Conservation (phyloP, 2,797 vertebrate genomes). For the Hozukius guyotensis region DNA sequence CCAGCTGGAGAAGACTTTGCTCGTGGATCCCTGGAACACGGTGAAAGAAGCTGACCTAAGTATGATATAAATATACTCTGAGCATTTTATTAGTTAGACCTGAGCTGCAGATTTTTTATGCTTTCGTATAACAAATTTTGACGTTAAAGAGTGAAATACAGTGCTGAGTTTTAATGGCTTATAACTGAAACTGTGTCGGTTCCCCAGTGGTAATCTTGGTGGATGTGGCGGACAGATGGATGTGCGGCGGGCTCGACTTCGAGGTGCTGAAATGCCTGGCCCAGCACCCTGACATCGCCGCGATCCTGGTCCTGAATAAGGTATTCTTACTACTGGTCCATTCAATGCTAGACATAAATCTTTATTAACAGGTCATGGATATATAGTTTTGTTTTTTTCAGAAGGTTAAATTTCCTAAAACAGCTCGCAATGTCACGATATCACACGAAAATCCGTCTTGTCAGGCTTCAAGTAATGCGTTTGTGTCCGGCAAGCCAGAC, state of each 20-base stretch:
- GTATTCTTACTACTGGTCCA: conserved; percentile 64
- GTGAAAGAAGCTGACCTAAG: conserved; percentile 90
- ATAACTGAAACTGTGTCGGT: conserved; percentile 1
- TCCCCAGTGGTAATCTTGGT: conserved; percentile 91
- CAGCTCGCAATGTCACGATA: background rate
- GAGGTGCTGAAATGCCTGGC: conserved; percentile 89
- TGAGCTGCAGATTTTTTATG: conserved; percentile 11
- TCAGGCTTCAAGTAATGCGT: no score
- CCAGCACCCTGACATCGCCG: conserved; percentile 83
- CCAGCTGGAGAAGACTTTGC: conserved; percentile 88
- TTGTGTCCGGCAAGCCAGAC: no score
- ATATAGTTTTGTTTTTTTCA: background rate
- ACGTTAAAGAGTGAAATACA: background rate
- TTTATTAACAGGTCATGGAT: background rate
- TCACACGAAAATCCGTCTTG: no score
- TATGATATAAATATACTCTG: conserved; percentile 54
- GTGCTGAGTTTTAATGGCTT: background rate
- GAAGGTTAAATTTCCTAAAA: background rate
- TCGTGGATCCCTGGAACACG: conserved; percentile 90
- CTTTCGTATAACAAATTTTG: background rate
- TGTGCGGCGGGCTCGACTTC: conserved; percentile 79
- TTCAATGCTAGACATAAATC: background rate
- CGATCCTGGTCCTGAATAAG: conserved; percentile 95
- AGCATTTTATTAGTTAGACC: background rate
- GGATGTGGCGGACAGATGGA: conserved; percentile 92